Evolutionary conservation across 2,113 vertebrate species (phyloP), one percentile per base, ranked within the genome.

Genomic region (Macrotus californicus): DNA sequence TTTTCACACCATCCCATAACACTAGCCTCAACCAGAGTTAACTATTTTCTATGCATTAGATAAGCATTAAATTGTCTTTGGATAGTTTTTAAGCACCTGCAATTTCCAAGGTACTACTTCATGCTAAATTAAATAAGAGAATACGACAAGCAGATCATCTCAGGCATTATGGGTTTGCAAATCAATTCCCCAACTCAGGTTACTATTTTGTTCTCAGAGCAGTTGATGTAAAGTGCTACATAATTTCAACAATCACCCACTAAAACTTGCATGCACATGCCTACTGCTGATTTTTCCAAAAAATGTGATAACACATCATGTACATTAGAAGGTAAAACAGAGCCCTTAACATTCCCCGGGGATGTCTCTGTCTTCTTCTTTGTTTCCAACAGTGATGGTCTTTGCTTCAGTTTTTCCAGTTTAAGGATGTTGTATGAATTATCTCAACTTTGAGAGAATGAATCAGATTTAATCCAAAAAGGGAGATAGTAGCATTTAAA

Each of bases 391-490:
- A 84, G 46, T 75, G 39, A 61, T 89, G 72, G 22, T 90, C 92
- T 95, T 92, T 96, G 93, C 87, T 94, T 81, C 50, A 81, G 34
- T 26, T 96, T 93, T 77, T 64, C 26, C 36, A 76, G 80, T 29
- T 91, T 93, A 59, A 94, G 94, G 94, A 87, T 39, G 29, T 56
- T 95, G 89, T 89, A 73, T 82, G 64, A 89, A 89, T 91, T 94
- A 96, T 91, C 87, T 96, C 86, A 93, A 92, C 80, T 95, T 94
- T 69, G 70, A 93, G 80, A 96, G 87, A 91, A 59, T 66, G 43
- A 93, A 82, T 96, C 89, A 85, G 66, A 94, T 96, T 96, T 88
- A 95, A 97, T 94, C 77, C 95, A 94, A 96, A 96, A 96, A 56
- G 34, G 52, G 43, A 96, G 72, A 96, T 90, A 66, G 92, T 85